phyloP scores from a whole-genome alignment of 2,797 vertebrate genomes.

The Cuniculus paca region DNA sequence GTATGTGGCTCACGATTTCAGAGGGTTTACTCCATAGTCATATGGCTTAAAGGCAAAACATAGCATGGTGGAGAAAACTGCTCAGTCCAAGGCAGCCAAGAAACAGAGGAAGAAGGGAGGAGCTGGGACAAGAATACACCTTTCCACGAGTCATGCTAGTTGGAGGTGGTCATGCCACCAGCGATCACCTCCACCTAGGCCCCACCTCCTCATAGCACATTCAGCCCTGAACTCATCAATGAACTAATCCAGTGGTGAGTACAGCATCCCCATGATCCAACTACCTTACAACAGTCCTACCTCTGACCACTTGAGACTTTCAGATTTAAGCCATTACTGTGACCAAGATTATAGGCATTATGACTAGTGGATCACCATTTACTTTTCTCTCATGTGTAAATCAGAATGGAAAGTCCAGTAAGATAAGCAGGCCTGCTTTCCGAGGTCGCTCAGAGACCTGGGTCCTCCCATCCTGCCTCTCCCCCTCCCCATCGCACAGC shows the following conservation, averaged over 20 bases:
- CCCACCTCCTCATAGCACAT: not conserved
- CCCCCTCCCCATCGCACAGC: not conserved
- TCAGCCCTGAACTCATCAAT: not conserved
- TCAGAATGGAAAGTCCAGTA: not conserved
- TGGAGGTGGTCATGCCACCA: not conserved
- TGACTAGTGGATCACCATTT: not conserved
- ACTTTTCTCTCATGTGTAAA: not conserved
- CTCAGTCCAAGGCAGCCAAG: not conserved
- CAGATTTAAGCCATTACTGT: not conserved
- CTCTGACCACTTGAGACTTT: not conserved
- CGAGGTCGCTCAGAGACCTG: not conserved
- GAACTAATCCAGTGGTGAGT: not conserved
- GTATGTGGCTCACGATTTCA: not conserved
- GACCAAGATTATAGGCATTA: not conserved
- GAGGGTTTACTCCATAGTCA: not conserved
- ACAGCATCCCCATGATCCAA: not conserved
- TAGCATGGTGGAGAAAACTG: not conserved
- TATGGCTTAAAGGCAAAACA: not conserved
- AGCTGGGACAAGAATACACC: no score
- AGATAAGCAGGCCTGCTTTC: not conserved
- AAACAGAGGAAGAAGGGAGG: not conserved
- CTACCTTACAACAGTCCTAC: not conserved
- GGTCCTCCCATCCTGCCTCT: not conserved
- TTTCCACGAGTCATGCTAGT: not conserved
- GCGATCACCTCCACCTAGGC: not conserved